Conservation (phyloP, 2,888 invertebrate genomes). For the Pyrocoelia pectoralis region DNA sequence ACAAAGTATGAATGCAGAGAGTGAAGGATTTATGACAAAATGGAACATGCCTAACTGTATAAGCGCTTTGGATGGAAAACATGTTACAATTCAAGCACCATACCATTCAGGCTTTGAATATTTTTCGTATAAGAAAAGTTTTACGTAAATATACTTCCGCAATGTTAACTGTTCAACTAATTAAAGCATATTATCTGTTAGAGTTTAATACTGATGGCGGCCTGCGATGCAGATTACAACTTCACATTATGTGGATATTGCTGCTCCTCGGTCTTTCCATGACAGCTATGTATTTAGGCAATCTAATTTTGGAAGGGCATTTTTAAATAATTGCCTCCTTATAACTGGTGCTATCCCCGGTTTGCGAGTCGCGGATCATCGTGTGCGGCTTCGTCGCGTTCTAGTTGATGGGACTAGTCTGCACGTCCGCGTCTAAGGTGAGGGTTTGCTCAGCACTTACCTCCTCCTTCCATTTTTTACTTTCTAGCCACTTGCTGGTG, state of each 20-base stretch:
- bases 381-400: too few species aligned
- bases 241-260: not conserved
- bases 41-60: not conserved
- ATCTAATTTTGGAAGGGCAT: not conserved
- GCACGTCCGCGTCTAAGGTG: too few species aligned
- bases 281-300: not conserved
- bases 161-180: too few species aligned
- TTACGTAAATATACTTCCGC: not conserved
- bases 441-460: too few species aligned
- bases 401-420: too few species aligned
- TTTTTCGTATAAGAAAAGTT: not conserved
- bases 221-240: not conserved
- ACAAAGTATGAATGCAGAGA: not conserved
- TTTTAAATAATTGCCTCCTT: not conserved
- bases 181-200: too few species aligned
- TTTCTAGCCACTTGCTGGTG: too few species aligned
- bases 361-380: too few species aligned
- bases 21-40: not conserved
- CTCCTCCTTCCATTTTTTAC: too few species aligned
- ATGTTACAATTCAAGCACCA: not conserved
- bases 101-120: not conserved
- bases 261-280: not conserved
- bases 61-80: not conserved
- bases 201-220: not conserved
- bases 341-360: too few species aligned